Evolutionary conservation across 2,113 vertebrate species (phyloP), one percentile per base, ranked within the genome.

Genomic region (Erythrocercus mccallii): DNA sequence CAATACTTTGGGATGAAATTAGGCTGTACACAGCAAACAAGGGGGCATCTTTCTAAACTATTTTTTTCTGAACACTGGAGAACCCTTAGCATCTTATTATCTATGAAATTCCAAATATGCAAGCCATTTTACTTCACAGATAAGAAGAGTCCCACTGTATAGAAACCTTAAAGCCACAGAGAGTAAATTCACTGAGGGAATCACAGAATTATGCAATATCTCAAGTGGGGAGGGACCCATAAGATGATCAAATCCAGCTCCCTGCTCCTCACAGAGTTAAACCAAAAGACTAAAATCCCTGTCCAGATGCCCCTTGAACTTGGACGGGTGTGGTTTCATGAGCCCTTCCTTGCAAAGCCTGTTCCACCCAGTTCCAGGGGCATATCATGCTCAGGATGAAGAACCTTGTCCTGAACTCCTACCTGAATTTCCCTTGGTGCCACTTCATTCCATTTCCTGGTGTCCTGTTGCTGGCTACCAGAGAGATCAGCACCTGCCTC

Each of bases 161-260:
- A 56, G 38, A 54, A 92, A 47, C 3, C 3, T 17, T 37, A n/a
- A 61, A 65, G 12, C 7, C 19, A 33, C 30, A 60, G 9, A 27
- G 20, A 56, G 2, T 0, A 0, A 70, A 16, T 66, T 71, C 15
- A 16, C 6, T 23, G 24, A 11, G 5, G 10, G 25, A 47, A 33
- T 40, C 38, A 47, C 23, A 38, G 31, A 68, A 8, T 9, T n/a
- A 6, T 25, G n/a, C 9, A 45, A 4, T 5, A 28, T 19, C 5
- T 73, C 4, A 3, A 18, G 14, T 15, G 17, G 6, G n/a, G 44
- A 37, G 6, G 5, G 24, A 48, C 4, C 6, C 7, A 27, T 10
- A 5, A 65, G 16, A n/a, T 48, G 15, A 40, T 14, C 2, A 8
- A 42, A 27, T 31, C 23, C 62, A 76, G 10, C 8, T 53, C 13